A percentile compares a stretch with the other conserved stretches of the same genome.
These are phyloP conservation scores for Drosophila watanabei DNA, from an alignment of 1,140 invertebrate genomes.

Conservation along the genomic window DNA sequence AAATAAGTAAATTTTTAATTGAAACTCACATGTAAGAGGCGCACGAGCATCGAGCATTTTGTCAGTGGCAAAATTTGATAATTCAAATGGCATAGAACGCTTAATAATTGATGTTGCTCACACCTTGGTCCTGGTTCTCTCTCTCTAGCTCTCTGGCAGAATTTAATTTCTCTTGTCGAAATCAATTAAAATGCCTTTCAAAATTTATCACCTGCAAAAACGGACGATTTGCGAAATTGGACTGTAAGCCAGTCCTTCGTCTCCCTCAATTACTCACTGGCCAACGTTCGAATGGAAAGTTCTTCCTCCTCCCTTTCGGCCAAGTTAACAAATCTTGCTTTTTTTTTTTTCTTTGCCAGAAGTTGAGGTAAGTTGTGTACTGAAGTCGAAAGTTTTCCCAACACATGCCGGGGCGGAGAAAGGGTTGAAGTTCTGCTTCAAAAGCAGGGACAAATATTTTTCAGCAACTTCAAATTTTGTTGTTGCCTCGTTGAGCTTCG, in stretches of 20 bases:
- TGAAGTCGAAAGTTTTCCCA: constrained; percentile 70
- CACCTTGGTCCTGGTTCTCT: constrained; percentile 6
- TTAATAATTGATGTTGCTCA: constrained; percentile 56
- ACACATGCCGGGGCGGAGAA: constrained; percentile 12
- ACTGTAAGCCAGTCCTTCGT: constrained; percentile 10
- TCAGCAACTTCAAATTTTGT: constrained; percentile 50
- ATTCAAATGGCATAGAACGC: constrained; percentile 56
- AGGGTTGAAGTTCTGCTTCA: constrained; percentile 11
- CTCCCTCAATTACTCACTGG: constrained; percentile 57
- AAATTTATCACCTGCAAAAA: constrained; percentile 75
- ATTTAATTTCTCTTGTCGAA: constrained; percentile 63
- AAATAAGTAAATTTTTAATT: constrained; percentile 75
- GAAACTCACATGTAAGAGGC: constrained; percentile 54
- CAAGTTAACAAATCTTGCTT: constrained; percentile 70
- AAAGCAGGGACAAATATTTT: constrained; percentile 55
- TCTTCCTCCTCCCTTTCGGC: constrained; percentile 27
- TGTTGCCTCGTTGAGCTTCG: constrained; percentile 29
- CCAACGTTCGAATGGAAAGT: constrained; percentile 58
- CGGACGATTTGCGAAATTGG: constrained; percentile 53
- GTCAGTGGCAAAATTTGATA: constrained; percentile 55
- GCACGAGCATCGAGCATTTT: constrained; percentile 21
- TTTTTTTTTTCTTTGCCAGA: constrained; percentile 22
- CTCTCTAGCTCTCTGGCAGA: not conserved
- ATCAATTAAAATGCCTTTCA: constrained; percentile 71
- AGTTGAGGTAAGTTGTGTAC: constrained; percentile 78